phyloP scores from a whole-genome alignment of 2,888 invertebrate genomes.

The Apeira syringaria region DNA sequence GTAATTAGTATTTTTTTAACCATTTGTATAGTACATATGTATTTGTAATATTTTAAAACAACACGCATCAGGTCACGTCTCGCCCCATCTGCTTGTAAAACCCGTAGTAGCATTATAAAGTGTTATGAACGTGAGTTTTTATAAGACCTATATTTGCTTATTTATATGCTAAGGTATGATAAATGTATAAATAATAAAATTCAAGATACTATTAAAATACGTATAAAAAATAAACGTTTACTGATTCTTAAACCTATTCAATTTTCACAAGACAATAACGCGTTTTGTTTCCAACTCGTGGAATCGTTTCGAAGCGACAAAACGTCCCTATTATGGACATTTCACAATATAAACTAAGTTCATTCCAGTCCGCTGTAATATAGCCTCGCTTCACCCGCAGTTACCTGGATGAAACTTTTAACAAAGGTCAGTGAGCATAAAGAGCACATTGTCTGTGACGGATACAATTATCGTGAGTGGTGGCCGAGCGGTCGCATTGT shows the following conservation, averaged over 20 bases:
- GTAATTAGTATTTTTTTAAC: too few relatives aligned
- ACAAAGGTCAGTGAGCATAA: constrained; percentile 42
- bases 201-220: too few relatives aligned
- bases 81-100: too few relatives aligned
- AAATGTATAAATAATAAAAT: too few relatives aligned
- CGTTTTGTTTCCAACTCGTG: constrained; percentile 23
- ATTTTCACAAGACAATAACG: constrained; percentile 8
- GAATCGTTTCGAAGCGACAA: constrained; percentile 22
- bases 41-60: too few relatives aligned
- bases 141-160: too few relatives aligned
- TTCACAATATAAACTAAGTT: constrained; percentile 23
- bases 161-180: too few relatives aligned
- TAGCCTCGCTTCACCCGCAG: constrained; percentile 20
- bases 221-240: background rate
- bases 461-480: constrained; percentile 58
- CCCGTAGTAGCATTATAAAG: too few relatives aligned
- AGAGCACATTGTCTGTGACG: constrained; percentile 52
- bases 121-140: too few relatives aligned
- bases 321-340: constrained; percentile 27
- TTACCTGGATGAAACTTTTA: constrained; percentile 28
- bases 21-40: too few relatives aligned
- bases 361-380: constrained; percentile 8
- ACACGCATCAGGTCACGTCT: too few relatives aligned
- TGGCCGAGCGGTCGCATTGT: constrained; percentile 47
- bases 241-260: constrained; percentile 14